Evolutionary conservation across 1,140 invertebrate species (phyloP).

Genomic region (Cataglyphis hispanica): DNA sequence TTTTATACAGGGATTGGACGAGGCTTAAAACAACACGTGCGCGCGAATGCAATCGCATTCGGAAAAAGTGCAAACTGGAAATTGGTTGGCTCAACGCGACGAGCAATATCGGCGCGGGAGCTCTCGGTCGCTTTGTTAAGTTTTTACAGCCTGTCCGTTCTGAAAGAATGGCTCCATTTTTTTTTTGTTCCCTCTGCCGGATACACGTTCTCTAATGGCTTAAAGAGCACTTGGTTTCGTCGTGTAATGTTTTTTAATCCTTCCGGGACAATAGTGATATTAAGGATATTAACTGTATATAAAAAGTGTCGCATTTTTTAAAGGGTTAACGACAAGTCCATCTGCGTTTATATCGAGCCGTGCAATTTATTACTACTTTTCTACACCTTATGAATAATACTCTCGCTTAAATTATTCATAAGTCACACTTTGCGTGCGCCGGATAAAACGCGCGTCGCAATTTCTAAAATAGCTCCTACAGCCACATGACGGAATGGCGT

Average conservation of each 20-base stretch:
- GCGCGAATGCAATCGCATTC: conserved; percentile 26
- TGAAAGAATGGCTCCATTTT: conserved; percentile 29
- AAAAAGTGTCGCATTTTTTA: neutral
- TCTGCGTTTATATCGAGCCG: conserved; percentile 54
- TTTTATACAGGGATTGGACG: neutral
- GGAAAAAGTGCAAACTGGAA: conserved; percentile 35
- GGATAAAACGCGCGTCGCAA: conserved; percentile 59
- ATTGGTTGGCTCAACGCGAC: conserved; percentile 30
- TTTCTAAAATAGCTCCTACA: conserved; percentile 68
- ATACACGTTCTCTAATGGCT: conserved; percentile 19
- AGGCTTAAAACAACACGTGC: conserved; percentile 27
- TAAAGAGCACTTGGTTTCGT: neutral
- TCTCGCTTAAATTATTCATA: conserved; percentile 72
- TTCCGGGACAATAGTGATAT: neutral
- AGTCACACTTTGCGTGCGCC: conserved; percentile 72
- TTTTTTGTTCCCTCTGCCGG: conserved; percentile 4
- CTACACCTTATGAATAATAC: conserved; percentile 66
- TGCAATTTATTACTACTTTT: conserved; percentile 67
- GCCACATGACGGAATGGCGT: neutral
- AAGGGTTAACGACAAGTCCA: conserved; percentile 53
- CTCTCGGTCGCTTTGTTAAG: conserved; percentile 26
- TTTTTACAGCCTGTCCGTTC: neutral
- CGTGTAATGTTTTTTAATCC: conserved; percentile 3
- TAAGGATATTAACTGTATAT: neutral
- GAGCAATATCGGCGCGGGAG: conserved; percentile 28